Percentiles rank a stretch among this genome's conserved stretches.
Conservation (phyloP, 2,888 invertebrate genomes). For the Conomelus anceps region DNA sequence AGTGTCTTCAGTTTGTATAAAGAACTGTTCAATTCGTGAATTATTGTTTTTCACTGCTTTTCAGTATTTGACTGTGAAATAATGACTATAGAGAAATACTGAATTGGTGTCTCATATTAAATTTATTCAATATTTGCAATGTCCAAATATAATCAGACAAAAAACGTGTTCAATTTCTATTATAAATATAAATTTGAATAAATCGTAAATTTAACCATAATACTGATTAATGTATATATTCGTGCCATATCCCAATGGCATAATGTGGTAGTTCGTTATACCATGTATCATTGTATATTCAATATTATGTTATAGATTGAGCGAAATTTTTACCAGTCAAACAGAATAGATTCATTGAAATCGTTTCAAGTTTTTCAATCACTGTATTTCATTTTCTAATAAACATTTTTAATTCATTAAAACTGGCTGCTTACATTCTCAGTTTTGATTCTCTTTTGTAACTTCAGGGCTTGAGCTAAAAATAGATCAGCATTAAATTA, state of each 20-base stretch:
- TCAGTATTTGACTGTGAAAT: not conserved
- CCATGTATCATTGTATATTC: not conserved
- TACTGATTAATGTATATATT: not conserved
- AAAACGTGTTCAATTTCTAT: not conserved
- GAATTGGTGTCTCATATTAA: not conserved
- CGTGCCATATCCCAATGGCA: not conserved
- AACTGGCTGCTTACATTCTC: not conserved
- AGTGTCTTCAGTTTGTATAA: not conserved
- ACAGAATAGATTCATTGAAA: not conserved
- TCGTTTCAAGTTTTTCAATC: not conserved
- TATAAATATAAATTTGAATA: not conserved
- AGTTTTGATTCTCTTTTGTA: not conserved
- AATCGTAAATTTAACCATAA: not conserved
- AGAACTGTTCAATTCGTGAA: not conserved
- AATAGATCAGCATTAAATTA: not conserved
- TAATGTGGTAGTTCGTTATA: not conserved
- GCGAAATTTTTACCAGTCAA: not conserved
- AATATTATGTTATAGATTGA: not conserved
- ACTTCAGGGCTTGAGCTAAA: not conserved
- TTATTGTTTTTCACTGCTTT: not conserved
- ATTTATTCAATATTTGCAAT: not conserved
- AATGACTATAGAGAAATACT: not conserved
- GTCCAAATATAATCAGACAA: not conserved
- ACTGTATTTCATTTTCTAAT: not conserved
- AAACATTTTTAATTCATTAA: not conserved